Conservation (phyloP, 30 jellyfish, hydroid and myxozoan species). For the Turritopsis rubra region DNA sequence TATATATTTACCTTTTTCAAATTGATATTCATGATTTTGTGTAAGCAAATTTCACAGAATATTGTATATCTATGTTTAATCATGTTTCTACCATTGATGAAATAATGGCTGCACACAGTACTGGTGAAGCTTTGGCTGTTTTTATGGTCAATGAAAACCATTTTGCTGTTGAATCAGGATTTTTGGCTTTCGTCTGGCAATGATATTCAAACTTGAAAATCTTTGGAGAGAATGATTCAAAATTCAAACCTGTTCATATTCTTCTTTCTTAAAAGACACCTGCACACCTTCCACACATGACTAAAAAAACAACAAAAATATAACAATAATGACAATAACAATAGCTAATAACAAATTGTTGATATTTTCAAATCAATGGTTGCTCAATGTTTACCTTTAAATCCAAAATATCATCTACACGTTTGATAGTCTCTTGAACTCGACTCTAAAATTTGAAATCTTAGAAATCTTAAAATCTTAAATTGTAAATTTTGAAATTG, state of each 20-base stretch:
- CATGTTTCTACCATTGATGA: too few relatives aligned
- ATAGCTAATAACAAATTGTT: not conserved
- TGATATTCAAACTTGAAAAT: too few relatives aligned
- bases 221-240: not conserved
- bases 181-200: too few relatives aligned
- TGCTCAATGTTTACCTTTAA: conserved; percentile 54
- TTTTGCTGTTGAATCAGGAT: too few relatives aligned
- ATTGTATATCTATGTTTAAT: too few relatives aligned
- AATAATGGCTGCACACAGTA: too few relatives aligned
- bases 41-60: too few relatives aligned
- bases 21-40: too few relatives aligned
- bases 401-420: conserved; percentile 98
- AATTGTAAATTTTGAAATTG: not conserved
- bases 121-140: too few relatives aligned
- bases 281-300: conserved; percentile 98
- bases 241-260: conserved; percentile 77
- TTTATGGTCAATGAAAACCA: too few relatives aligned
- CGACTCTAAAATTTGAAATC: conserved; percentile 49
- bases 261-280: conserved; percentile 63
- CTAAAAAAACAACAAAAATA: conserved; percentile 27
- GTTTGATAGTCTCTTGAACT: conserved; percentile 92
- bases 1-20: too few relatives aligned
- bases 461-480: not conserved
- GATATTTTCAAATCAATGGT: not conserved
- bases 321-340: not conserved